A percentile compares a stretch with the other conserved stretches of the same genome.
Conservation (phyloP, 2,797 vertebrate species). For the Tympanoctomys barrerae region DNA sequence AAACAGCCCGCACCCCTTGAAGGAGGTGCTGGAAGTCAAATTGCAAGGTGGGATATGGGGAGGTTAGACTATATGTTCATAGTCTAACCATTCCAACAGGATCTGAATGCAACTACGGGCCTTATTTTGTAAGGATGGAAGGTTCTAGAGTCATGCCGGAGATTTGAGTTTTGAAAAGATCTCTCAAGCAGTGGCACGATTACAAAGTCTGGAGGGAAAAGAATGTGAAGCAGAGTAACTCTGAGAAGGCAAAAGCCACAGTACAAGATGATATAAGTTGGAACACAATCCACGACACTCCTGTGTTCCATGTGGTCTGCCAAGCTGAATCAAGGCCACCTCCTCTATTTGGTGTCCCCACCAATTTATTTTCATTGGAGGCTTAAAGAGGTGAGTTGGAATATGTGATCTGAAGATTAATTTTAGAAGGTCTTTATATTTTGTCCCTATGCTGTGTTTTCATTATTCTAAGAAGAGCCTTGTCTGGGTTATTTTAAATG, state of each 20-base stretch:
- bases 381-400: slow-evolving; percentile 17
- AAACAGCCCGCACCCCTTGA: not conserved
- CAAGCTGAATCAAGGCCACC: not conserved
- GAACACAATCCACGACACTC: not conserved
- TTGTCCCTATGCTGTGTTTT: not conserved
- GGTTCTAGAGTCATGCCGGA: not conserved
- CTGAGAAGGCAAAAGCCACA: not conserved
- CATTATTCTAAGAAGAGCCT: not conserved
- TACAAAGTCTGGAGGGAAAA: not conserved
- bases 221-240: not conserved
- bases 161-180: not conserved
- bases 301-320: not conserved
- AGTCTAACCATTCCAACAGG: not conserved
- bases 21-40: not conserved
- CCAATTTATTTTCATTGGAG: not conserved
- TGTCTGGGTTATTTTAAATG: not conserved
- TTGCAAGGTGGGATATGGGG: not conserved
- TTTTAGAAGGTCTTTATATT: not conserved
- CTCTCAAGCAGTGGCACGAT: not conserved
- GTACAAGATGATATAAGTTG: not conserved
- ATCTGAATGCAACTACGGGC: not conserved
- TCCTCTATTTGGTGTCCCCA: not conserved
- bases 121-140: not conserved
- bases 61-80: not conserved
- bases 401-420: not conserved